Base-by-base conservation (phyloP, 1,140 invertebrate species). In the Lasaia peninsularis region DNA sequence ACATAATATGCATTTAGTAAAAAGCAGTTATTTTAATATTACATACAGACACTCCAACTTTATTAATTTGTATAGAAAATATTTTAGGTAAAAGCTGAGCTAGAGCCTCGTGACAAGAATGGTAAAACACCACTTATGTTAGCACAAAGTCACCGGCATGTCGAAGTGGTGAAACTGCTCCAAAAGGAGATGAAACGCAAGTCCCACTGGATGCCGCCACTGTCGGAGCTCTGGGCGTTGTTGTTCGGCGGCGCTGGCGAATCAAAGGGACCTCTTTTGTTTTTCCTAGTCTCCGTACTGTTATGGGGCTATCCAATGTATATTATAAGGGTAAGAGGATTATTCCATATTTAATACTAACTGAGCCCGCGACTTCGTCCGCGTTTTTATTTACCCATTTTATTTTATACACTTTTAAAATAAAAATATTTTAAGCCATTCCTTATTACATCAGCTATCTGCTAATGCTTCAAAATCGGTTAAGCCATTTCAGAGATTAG, bases 301-400 rank as follows among this genome's bases (percentile, higher is more conserved):
- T 88, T 97, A 2, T 98, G 96, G 96, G 96, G 95, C 16, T 98
- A 98, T 81, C 96, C 97, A 0, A 96, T 98, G 95, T 98, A 98
- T 80, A 90, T 98, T 65, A 92, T 97, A 50, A 93, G 94, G 82
- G 94, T 95, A 89, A 89, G 90, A 28, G 40, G 14, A 9, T 12
- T 14, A n/a, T 44, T 16, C 33, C 12, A 51, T 31, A 8, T 48
- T n/a, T 9, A 1, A 24, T 24, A 53, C 56, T 56, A 52, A 48
- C 24, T 24, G 24, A n/a, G n/a, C n/a, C n/a, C n/a, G n/a, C n/a
- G n/a, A n/a, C n/a, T n/a, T n/a, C n/a, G n/a, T n/a, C n/a, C n/a
- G n/a, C n/a, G n/a, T n/a, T n/a, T n/a, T n/a, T n/a, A n/a, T n/a
- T n/a, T n/a, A n/a, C n/a, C n/a, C n/a, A n/a, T n/a, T n/a, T n/a